Percentiles rank a stretch among this genome's conserved stretches.
Evolutionary conservation across 2,888 invertebrate species (phyloP).

Genomic region (Exephanes ischioxanthus): DNA sequence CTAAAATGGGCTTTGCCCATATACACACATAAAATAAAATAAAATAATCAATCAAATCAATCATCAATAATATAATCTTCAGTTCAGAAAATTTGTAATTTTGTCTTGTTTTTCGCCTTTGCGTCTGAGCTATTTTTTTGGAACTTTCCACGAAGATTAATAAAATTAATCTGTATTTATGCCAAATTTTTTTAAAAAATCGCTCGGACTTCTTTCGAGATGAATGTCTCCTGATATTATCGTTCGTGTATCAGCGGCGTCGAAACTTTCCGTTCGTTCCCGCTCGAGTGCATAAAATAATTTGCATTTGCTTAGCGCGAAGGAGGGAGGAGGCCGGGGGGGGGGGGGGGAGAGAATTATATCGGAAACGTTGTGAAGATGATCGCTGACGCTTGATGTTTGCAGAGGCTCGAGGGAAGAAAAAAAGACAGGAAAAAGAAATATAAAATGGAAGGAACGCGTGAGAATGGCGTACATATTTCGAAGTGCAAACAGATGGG

Average conservation of each 20-base stretch:
- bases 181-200: neutral
- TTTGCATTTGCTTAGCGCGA: neutral
- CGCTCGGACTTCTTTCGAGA: neutral
- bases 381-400: constrained; percentile 16
- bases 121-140: no score
- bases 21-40: no score
- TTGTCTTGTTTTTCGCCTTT: no score
- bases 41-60: no score
- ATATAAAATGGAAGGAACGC: neutral
- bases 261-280: constrained; percentile 10
- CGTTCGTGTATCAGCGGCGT: neutral
- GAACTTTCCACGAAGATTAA: no score
- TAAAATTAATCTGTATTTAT: neutral
- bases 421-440: neutral
- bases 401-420: neutral
- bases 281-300: constrained; percentile 24
- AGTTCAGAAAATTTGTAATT: no score
- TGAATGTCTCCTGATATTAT: neutral
- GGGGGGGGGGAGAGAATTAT: neutral
- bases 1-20: no score
- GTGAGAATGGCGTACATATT: constrained; percentile 15
- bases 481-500: constrained; percentile 17
- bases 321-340: neutral
- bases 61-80: no score
- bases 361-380: constrained; percentile 14